phyloP scores from a whole-genome alignment of 2,797 vertebrate species.

The Clarias fuscus region DNA sequence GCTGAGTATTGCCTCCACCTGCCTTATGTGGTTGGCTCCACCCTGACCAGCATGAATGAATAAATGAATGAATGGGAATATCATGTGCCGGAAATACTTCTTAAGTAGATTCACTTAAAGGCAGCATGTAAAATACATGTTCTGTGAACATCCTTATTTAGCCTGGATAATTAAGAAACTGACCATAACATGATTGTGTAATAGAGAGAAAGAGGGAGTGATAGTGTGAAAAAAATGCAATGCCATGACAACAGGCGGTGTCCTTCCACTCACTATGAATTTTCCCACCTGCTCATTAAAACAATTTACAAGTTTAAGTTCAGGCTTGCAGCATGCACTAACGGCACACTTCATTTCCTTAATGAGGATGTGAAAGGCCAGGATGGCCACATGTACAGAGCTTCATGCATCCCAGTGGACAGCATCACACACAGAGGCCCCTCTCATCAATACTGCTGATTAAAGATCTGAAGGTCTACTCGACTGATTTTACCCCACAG shows the following conservation, averaged over 20 bases:
- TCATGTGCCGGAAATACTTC: background rate
- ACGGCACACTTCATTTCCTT: constrained; percentile 18
- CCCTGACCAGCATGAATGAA: background rate
- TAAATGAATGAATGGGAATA: background rate
- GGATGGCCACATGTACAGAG: constrained; percentile 9
- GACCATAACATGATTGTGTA: background rate
- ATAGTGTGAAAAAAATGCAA: background rate
- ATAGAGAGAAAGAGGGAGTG: background rate
- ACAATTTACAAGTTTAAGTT: constrained; percentile 30
- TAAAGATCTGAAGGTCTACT: constrained; percentile 32
- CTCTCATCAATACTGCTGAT: constrained; percentile 28
- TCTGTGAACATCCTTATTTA: background rate
- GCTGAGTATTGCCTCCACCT: too few relatives aligned
- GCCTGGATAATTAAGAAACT: background rate
- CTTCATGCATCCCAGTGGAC: background rate
- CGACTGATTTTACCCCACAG: background rate
- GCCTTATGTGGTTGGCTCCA: too few relatives aligned
- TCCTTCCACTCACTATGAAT: constrained; percentile 19
- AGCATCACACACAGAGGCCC: background rate
- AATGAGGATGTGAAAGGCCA: constrained; percentile 33
- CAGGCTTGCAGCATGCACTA: constrained; percentile 13
- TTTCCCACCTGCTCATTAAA: constrained; percentile 47
- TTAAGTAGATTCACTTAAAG: background rate
- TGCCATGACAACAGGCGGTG: background rate
- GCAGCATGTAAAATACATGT: background rate